Base-by-base conservation (phyloP, 2,797 vertebrate genomes). In the Okamejei kenojei region DNA sequence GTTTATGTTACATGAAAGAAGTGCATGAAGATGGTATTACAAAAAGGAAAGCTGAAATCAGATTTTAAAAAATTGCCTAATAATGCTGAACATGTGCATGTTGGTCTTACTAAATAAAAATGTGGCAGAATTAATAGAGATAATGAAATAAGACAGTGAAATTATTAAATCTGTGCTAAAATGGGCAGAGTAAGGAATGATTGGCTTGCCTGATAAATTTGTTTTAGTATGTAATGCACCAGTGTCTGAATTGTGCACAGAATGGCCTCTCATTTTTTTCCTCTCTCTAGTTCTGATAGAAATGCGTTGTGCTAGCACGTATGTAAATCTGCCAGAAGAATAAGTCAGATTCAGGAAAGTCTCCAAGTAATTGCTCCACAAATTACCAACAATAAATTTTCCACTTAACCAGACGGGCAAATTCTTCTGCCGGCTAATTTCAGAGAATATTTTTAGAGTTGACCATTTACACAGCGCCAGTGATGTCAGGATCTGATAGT, bases 371-470 rank as follows among this genome's bases (percentile, higher is more conserved):
- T 88, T 90, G 93, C 93, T 88, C 84, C 81, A 93, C 81, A 93
- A 93, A 84, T 86, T 61, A 73, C 93, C 82, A 84, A 84, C 68
- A 74, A 84, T 93, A 92, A 92, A 92, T 92, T 76, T 91, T 92
- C 90, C 90, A 92, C 35, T 93, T 93, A 86, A 58, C 71, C 93
- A 88, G 93, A 61, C 45, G 73, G 71, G 68, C 81, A 90, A 86
- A 93, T 93, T 93, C 93, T 93, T 86, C 58, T 58, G 65, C 93
- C 26, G 71, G 93, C 93, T 74, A 86, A 84, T 93, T 88, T 71
- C 81, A 93, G 93, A 76, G 90, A 93, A 84, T 86, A 93, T 82
- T 93, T 93, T 79, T 79, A 68, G 93, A 93, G 76, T 65, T 81
- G 54, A 63, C 79, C 93, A 58, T 88, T 77, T 93, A 84, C n/a